Evolutionary conservation across 1,140 invertebrate genomes (phyloP).

Genomic region (Bradynema listronoti): DNA sequence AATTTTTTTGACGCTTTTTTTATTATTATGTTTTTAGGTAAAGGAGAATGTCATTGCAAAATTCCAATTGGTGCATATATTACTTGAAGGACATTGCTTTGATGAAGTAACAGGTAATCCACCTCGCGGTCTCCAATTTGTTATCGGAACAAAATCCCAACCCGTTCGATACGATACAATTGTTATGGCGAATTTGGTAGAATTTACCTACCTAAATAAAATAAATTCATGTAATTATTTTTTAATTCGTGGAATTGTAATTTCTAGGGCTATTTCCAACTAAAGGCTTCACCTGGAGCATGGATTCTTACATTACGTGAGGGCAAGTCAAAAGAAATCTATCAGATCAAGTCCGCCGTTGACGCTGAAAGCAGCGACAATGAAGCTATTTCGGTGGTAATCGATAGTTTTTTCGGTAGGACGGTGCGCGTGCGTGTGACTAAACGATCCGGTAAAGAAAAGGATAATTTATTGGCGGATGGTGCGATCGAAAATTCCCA

Average conservation of each 20-base stretch:
- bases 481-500: background rate
- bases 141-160: slow-evolving; percentile 74
- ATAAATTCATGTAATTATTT: slow-evolving; percentile 2
- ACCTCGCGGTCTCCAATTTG: slow-evolving; percentile 88
- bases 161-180: slow-evolving; percentile 86
- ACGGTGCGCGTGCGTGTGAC: slow-evolving; percentile 50
- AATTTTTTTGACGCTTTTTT: too few relatives aligned
- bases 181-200: slow-evolving; percentile 91
- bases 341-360: slow-evolving; percentile 63
- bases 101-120: slow-evolving; percentile 82
- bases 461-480: slow-evolving; percentile 41
- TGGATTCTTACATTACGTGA: slow-evolving; percentile 79
- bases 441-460: slow-evolving; percentile 48
- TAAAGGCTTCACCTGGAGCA: slow-evolving; percentile 92
- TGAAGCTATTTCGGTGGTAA: slow-evolving; percentile 32
- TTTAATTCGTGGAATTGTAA: slow-evolving; percentile 12
- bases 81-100: slow-evolving; percentile 88
- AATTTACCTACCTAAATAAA: background rate
- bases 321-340: slow-evolving; percentile 86
- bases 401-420: slow-evolving; percentile 48
- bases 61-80: slow-evolving; percentile 81
- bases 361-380: slow-evolving; percentile 43
- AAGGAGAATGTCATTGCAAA: slow-evolving; percentile 66
- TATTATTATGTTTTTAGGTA: slow-evolving; percentile 54
- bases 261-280: slow-evolving; percentile 70